Evolutionary conservation across 2,797 vertebrate genomes (phyloP).

Genomic region (Smutsia temminckii): DNA sequence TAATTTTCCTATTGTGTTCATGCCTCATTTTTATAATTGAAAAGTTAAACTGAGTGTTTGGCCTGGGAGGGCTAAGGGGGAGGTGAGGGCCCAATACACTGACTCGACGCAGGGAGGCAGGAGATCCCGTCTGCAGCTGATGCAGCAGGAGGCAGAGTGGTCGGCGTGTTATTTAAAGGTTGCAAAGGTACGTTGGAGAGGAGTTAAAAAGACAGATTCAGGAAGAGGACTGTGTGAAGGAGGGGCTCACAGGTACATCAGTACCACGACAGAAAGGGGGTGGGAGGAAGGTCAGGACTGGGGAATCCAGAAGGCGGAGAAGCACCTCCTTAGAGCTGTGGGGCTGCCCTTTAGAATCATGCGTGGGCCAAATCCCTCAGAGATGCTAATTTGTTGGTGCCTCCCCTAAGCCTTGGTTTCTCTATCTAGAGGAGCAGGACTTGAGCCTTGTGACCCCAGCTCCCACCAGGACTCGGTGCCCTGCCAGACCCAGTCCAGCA

Average conservation of each 20-base stretch:
- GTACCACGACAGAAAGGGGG: accelerated
- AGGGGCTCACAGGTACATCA: accelerated
- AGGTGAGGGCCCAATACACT: not conserved
- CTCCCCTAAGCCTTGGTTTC: not conserved
- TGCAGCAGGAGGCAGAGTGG: not conserved
- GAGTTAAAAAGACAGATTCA: not conserved
- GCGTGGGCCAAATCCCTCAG: not conserved
- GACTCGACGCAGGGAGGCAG: not conserved
- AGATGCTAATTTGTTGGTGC: accelerated
- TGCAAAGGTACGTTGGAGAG: not conserved
- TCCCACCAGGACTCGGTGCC: accelerated
- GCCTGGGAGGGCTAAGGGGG: not conserved
- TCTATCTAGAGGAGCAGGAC: accelerated
- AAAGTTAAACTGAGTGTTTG: not conserved
- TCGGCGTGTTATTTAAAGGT: accelerated
- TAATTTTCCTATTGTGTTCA: not conserved
- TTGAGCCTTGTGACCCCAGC: accelerated
- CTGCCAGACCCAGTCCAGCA: accelerated
- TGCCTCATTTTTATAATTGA: too few relatives aligned
- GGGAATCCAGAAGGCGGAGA: not conserved
- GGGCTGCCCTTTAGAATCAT: accelerated
- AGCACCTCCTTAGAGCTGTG: accelerated
- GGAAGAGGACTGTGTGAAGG: not conserved
- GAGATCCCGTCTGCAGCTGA: accelerated
- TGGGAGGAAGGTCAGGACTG: not conserved